Evolutionary conservation across 2,888 invertebrate genomes (phyloP), one percentile per base, ranked within the genome.

Genomic region (Gnatocerus cornutus): DNA sequence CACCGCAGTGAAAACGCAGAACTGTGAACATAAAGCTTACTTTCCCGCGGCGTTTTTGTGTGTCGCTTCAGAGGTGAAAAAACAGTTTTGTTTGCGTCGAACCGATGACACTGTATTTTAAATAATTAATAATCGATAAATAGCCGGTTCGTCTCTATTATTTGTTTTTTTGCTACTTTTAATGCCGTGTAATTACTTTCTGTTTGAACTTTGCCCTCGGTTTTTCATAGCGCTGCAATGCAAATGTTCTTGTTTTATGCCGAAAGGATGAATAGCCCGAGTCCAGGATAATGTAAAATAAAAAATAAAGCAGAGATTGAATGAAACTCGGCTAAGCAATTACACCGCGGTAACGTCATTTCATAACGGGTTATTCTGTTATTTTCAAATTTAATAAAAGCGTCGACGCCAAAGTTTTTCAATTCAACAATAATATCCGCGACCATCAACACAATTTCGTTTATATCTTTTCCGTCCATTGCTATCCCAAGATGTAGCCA

Each of bases 301-400:
- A 62, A 62, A 62, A 50, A n/a, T 52, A 64, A 68, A 72, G 68
- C 63, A 72, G 70, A 48, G 55, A 67, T 71, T 65, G 62, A 50
- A 56, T 39, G 68, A 59, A 68, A 59, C 71, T 65, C 63, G 62
- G 61, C 68, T 58, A 45, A 62, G 64, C 66, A 68, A 73, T 71
- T 72, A 67, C 71, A 41, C 12, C 68, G 65, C 37, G 68, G 65
- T 62, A 72, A 68, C 68, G 63, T 58, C 41, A 61, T 73, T 68
- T 43, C 71, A 69, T 64, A 74, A 64, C 63, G 71, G 63, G 68
- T 72, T 74, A 71, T 73, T 73, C 61, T 59, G 66, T 73, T 69
- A 73, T 70, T 71, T 71, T 62, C 63, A 71, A 74, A 74, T 74
- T 73, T 73, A 73, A 74, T 73, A 73, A 73, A 72, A 66, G 50